Evolutionary conservation across 1,140 invertebrate genomes (phyloP), one percentile per base, ranked within the genome.

Genomic region (Brachionus rubens): DNA sequence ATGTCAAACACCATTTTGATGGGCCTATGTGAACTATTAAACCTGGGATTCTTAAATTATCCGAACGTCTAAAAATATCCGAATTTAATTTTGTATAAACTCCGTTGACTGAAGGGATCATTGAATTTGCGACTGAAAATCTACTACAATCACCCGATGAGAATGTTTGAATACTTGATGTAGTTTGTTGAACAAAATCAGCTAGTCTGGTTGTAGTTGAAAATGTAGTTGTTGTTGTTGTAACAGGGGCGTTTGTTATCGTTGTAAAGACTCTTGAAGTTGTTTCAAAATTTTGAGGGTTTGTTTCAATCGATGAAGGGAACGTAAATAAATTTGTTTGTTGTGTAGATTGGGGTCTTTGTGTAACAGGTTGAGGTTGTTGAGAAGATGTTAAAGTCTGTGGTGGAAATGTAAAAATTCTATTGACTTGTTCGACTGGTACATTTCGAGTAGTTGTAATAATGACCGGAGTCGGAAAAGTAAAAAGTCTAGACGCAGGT

Each of bases 1-100:
- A 43, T 3, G 59, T 65, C n/a, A 65, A 65, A 26, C 59, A 65
- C 59, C 59, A 65, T 26, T 43, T 24, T 65, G 56, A 62, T 62
- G n/a, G 24, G 43, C 26, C 59, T 28, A 65, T 12, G 14, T 43
- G 59, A 24, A 65, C 59, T 12, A 65, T 65, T 46, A 65, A 16
- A 65, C 59, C 59, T 14, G 59, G 59, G 9, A 65, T 65, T 65
- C 59, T 65, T 26, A 65, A 65, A 65, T 65, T 43, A 65, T 65
- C 59, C 24, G 59, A 65, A 43, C 59, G 41, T 65, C 59, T 65
- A n/a, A 24, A 26, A 3, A 65, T 43, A 46, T 65, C 33, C 24
- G 36, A 24, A 41, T 21, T 65, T 0, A 65, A 21, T 41, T 41
- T 43, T 10, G 40, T 65, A 28, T 65, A 65, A 26, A 43, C 12